Conservation (phyloP, 2,797 vertebrate genomes). For the Lemur catta region DNA sequence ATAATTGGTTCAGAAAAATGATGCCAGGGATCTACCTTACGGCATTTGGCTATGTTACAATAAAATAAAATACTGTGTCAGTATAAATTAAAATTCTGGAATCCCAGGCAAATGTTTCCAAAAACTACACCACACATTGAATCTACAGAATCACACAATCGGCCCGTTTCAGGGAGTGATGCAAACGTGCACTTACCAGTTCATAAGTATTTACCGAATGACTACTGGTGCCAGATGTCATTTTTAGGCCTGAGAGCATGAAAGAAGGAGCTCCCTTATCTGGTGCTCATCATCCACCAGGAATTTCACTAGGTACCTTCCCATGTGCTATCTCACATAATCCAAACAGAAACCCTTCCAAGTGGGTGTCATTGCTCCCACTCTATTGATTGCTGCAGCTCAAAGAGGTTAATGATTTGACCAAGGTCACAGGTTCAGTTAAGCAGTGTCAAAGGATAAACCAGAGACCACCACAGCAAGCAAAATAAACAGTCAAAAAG, state of each 20-base stretch:
- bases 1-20: conserved; percentile 35
- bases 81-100: neutral
- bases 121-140: neutral
- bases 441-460: neutral
- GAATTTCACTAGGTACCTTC: neutral
- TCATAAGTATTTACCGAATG: neutral
- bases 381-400: neutral
- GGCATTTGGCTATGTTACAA: neutral
- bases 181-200: neutral
- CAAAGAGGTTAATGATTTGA: neutral
- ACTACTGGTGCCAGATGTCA: neutral
- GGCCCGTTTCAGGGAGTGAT: neutral
- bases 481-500: neutral
- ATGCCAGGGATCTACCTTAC: neutral
- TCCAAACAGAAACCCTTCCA: neutral
- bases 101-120: neutral
- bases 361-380: neutral
- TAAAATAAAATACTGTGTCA: neutral
- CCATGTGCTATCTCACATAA: neutral
- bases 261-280: neutral
- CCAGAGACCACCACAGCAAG: neutral
- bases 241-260: neutral
- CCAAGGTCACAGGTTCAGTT: neutral
- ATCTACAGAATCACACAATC: neutral
- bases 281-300: neutral